Base-by-base conservation (phyloP, 2,888 invertebrate species). In the Aphodius sticticus region DNA sequence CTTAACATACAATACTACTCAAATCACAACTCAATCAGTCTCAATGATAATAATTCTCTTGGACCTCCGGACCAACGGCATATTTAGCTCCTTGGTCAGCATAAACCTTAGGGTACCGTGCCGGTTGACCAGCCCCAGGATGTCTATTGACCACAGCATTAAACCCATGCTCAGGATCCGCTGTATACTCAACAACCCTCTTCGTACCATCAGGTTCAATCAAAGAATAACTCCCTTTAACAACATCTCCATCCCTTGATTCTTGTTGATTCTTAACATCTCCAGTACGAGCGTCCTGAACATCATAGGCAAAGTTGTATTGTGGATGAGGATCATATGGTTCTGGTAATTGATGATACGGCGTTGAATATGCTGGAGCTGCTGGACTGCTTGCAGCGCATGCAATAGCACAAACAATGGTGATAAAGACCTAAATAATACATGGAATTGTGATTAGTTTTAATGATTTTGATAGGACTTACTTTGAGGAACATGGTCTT, bases 331-430 rank as follows among this genome's bases (percentile, higher is more conserved):
- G 72, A 36, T 72, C 72, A 15, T 16, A 72, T 72, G 79, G 79
- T 15, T 81, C 78, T 12, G 71, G 72, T 14, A 77, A 38, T 37
- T 83, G 82, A 69, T 77, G 70, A 53, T 79, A 75, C 69, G 82
- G 81, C 71, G 83, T 78, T 16, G 80, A 79, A 77, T 82, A 82
- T 36, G 87, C 83, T 82, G 85, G 83, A n/a, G 85, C 84, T 7
- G 85, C 83, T 14, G 89, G 88, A 12, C 88, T 85, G 6, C 79
- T 80, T 12, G 79, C 81, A 76, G 80, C 16, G 69, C 78, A 70
- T 2, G 77, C 69, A 7, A 69, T 36, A 0, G 37, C 15, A 12
- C 70, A 16, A 15, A 69, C 69, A 15, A 37, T 53, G 53, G 4
- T 9, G 53, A 53, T 12, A 2, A 53, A 53, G 9, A 53, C 53